phyloP scores from a whole-genome alignment of 2,113 vertebrate species.

The Macrotus californicus region DNA sequence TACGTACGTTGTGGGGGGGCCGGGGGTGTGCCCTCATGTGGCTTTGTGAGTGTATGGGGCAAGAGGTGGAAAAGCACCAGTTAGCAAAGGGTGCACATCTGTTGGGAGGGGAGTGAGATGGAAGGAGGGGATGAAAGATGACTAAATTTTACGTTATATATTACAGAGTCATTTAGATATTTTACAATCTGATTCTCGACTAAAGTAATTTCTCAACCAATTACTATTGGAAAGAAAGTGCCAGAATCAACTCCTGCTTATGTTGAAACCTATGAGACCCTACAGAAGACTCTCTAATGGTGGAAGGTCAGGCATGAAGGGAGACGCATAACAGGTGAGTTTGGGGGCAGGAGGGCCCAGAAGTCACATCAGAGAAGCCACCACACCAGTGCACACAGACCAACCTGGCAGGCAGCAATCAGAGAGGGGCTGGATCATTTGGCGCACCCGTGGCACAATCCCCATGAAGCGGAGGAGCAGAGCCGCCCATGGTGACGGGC shows the following conservation, averaged over 20 bases:
- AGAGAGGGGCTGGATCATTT: conserved; percentile 70
- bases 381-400: conserved; percentile 68
- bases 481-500: conserved; percentile 61
- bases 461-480: conserved; percentile 61
- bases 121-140: neutral
- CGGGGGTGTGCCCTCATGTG: neutral
- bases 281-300: neutral
- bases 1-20: neutral
- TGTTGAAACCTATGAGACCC: neutral
- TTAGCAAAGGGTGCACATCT: neutral
- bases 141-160: neutral
- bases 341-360: neutral
- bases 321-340: neutral
- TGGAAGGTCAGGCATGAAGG: neutral
- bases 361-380: conserved; percentile 58
- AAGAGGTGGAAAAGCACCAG: neutral
- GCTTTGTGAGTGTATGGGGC: neutral
- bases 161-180: neutral
- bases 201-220: neutral
- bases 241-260: neutral
- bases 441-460: conserved; percentile 63
- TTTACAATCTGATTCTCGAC: neutral
- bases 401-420: conserved; percentile 74
- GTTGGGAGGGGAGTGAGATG: neutral
- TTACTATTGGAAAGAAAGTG: neutral